phyloP scores from a whole-genome alignment of 1,140 invertebrate species.

The Aricia agestis region DNA sequence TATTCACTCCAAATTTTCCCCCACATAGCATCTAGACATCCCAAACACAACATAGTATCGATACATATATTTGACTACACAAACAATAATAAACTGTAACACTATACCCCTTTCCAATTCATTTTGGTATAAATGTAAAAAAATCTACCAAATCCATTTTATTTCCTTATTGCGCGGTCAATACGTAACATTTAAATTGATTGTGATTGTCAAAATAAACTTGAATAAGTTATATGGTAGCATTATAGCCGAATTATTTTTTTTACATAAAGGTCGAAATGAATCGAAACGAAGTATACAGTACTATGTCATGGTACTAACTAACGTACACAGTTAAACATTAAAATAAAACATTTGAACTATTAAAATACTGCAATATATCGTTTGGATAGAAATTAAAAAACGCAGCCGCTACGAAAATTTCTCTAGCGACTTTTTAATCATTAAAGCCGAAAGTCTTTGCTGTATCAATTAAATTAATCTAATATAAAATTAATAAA shows the following conservation, averaged over 20 bases:
- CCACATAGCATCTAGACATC: too few relatives aligned
- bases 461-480: too few relatives aligned
- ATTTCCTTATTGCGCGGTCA: too few relatives aligned
- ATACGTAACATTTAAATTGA: too few relatives aligned
- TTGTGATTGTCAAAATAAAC: too few relatives aligned
- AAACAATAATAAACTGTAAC: not conserved
- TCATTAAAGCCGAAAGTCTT: not conserved
- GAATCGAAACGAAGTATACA: not conserved
- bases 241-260: too few relatives aligned
- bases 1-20: too few relatives aligned
- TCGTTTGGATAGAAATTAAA: not conserved
- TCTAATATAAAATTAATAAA: not conserved
- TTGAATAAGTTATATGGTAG: too few relatives aligned
- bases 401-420: not conserved
- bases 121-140: too few relatives aligned
- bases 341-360: conserved; percentile 8
- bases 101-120: not conserved
- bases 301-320: conserved; percentile 7
- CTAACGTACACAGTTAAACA: not conserved
- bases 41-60: too few relatives aligned
- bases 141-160: too few relatives aligned
- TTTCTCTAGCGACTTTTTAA: not conserved
- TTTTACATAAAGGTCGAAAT: too few relatives aligned
- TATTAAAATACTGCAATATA: conserved; percentile 5
- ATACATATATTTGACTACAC: not conserved